Base-by-base conservation (phyloP, 2,888 invertebrate species). In the Drosophila koepferae region DNA sequence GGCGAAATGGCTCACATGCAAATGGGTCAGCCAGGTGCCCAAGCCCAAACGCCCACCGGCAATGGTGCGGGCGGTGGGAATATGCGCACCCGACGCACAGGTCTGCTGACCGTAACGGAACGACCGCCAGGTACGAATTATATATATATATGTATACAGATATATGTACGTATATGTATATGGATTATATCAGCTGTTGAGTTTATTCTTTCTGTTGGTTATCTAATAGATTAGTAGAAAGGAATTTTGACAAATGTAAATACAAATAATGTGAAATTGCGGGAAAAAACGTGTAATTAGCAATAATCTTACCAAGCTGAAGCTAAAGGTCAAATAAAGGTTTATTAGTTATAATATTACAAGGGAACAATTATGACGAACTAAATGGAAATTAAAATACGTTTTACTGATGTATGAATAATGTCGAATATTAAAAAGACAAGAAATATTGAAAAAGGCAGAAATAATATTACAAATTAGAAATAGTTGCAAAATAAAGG, bases 21-120 rank as follows among this genome's bases (percentile, higher is more conserved):
- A 4, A 34, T 51, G 14, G 83, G 68, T 14, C 66, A 75, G 3
- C 64, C 78, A 1, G 77, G 78, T 2, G 62, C 40, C 5, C 85
- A 87, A 49, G 46, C 73, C 2, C 79, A 74, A 59, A 56, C 81
- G n/a, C 34, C 76, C 92, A 68, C 81, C 5, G 76, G 69, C 34
- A 73, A 63, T 23, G 72, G 86, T n/a, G 41, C 55, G 14, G 43
- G 68, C 4, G 67, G 46, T 51, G 83, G 86, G 44, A 92, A 91
- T 70, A 95, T 95, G 78, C 94, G 97, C 79, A 96, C 96, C 49
- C 94, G 98, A 80, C 94, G 98, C 66, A 96, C 97, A 7, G 98
- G 98, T 78, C 94, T 98, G 14, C 94, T 96, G 38, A 97, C 98
- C 0, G 98, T 98, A 34, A 97, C 97, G 87, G 97, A 98, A 92